A percentile compares a stretch with the other conserved stretches of the same genome.
phyloP scores from a whole-genome alignment of 2,113 vertebrate species.

The Alligator sinensis region DNA sequence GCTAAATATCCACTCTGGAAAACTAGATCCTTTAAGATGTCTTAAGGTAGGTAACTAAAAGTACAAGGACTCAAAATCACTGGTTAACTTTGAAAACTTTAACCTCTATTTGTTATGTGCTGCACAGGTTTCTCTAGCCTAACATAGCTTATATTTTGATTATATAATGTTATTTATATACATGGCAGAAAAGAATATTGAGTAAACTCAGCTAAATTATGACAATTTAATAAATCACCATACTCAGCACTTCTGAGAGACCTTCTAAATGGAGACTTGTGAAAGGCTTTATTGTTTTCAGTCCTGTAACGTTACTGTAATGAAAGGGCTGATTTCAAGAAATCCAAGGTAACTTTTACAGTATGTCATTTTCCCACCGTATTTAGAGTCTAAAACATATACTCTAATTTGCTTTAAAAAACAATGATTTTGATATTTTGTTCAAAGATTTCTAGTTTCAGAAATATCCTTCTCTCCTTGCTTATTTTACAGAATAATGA shows the following conservation, averaged over 20 bases:
- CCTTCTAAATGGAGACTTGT: neutral
- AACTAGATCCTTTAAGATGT: neutral
- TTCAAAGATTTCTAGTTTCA: conserved; percentile 11
- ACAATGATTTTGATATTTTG: neutral
- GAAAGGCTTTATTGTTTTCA: neutral
- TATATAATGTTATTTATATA: neutral
- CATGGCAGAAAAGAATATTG: neutral
- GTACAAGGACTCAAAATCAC: neutral
- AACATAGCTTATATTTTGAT: neutral
- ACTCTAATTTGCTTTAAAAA: conserved; percentile 21
- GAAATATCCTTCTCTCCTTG: conserved; percentile 34
- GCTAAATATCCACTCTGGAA: neutral
- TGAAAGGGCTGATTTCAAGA: conserved; percentile 14
- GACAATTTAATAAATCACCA: neutral
- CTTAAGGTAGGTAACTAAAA: neutral
- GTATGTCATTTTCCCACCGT: neutral
- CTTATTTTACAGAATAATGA: conserved; percentile 53
- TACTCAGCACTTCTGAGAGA: neutral
- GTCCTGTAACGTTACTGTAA: neutral
- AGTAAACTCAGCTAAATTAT: neutral
- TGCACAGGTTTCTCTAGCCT: neutral
- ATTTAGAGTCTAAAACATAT: neutral
- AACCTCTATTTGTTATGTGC: neutral
- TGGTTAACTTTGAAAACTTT: neutral
- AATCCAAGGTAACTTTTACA: conserved; percentile 24